Evolutionary conservation across 2,888 invertebrate species (phyloP).

Genomic region (Caenorhabditis sp.): DNA sequence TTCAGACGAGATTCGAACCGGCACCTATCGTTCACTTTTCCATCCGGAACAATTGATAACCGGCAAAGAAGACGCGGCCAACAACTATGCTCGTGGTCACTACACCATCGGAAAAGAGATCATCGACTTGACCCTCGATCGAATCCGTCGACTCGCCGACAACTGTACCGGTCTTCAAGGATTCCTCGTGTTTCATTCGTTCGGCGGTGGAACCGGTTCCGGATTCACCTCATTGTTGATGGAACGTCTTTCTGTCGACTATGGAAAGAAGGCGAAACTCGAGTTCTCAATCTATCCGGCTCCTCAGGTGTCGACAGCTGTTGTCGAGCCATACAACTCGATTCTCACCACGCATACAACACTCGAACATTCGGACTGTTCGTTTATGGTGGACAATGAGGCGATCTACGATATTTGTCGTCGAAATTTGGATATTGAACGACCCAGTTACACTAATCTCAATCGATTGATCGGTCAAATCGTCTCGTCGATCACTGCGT

Average conservation of each 20-base stretch:
- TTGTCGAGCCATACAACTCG: conserved; percentile 95
- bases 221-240: conserved; percentile 87
- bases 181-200: conserved; percentile 84
- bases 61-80: conserved; percentile 73
- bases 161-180: conserved; percentile 81
- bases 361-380: conserved; percentile 90
- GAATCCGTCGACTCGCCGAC: conserved; percentile 75
- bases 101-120: conserved; percentile 78
- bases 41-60: conserved; percentile 87
- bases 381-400: conserved; percentile 80
- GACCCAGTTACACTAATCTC: conserved; percentile 86
- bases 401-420: conserved; percentile 88
- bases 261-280: conserved; percentile 74
- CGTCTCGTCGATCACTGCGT: conserved; percentile 83
- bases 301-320: conserved; percentile 87
- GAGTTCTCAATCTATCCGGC: conserved; percentile 90
- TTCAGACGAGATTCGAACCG: conserved; percentile 73
- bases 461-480: conserved; percentile 83
- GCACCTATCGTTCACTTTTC: conserved; percentile 86
- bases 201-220: conserved; percentile 78
- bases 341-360: conserved; percentile 95
- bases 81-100: conserved; percentile 76
- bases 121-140: conserved; percentile 76
- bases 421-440: conserved; percentile 51
- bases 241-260: conserved; percentile 83